Base-by-base conservation (phyloP, 2,113 vertebrate species). In the Cochlearius cochlearius region DNA sequence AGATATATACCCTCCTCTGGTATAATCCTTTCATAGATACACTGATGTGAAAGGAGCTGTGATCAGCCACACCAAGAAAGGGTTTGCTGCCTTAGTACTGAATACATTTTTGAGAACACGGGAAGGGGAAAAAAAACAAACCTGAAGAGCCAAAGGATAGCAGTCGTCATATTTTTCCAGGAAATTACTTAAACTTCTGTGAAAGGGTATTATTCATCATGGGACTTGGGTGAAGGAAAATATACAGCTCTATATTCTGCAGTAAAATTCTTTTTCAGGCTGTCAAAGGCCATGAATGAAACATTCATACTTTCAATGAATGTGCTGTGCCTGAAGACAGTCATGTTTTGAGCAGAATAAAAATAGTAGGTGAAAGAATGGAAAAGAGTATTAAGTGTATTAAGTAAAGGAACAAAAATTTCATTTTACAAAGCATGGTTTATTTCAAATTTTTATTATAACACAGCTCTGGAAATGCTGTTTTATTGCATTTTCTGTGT, bases 251-350 rank as follows among this genome's bases (percentile, higher is more conserved):
- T 11, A 30, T 56, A 27, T 88, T 91, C 76, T 80, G 36, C 74
- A 80, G 69, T 71, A 49, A 90, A 41, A 93, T 43, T 78, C 73
- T 71, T 77, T 85, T 74, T 32, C 63, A 43, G 67, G 52, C 81
- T 86, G 78, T 94, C 36, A 45, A 64, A 69, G 91, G 58, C 93
- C 85, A 38, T 96, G 95, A 96, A 90, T 96, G 90, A 91, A 92
- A 88, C 94, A 91, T 95, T 97, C 92, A 91, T 88, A 5, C 78
- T 95, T 58, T 88, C 80, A 96, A 79, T 94, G 96, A 86, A 49
- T 49, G 8, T 34, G 22, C 66, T 96, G 85, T 96, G 88, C 82
- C 94, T 34, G 82, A 94, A 95, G 88, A 71, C 90, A 91, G 79
- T 50, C 64, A 8, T 92, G 84, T 90, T 94, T 88, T 83, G 73